A percentile compares a stretch with the other conserved stretches of the same genome.
These are phyloP conservation scores for Enteromius anoplus DNA, from an alignment of 2,797 vertebrate genomes.

Conservation along the genomic window DNA sequence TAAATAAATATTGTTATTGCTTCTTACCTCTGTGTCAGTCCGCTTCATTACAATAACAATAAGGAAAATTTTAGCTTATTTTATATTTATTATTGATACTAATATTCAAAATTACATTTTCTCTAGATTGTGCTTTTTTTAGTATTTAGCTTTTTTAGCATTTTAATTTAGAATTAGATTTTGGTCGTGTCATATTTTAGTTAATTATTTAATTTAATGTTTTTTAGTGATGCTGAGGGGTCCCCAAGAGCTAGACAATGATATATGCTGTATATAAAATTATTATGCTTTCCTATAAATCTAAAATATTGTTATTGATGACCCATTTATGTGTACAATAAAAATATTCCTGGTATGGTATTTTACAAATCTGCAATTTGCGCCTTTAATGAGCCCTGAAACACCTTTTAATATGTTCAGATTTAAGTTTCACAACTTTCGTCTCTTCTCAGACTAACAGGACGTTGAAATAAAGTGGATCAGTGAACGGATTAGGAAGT, in stretches of 20 bases:
- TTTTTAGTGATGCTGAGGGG: too few species aligned
- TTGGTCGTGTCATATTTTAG: neutral
- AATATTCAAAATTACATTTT: too few species aligned
- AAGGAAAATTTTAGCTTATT: too few species aligned
- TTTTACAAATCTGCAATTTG: constrained; percentile 2
- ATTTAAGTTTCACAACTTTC: constrained; percentile 39
- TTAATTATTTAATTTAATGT: too few species aligned
- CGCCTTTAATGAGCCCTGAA: neutral
- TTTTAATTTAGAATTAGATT: neutral
- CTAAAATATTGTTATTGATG: neutral
- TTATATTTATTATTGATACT: too few species aligned
- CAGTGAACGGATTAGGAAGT: constrained; percentile 26
- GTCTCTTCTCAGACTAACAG: constrained; percentile 8
- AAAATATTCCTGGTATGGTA: neutral
- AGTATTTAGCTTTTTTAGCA: neutral
- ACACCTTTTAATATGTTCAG: neutral
- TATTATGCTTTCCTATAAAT: neutral
- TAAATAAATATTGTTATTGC: too few species aligned
- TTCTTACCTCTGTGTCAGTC: too few species aligned
- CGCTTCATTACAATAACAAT: neutral
- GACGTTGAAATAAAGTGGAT: constrained; percentile 15
- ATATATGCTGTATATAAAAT: neutral
- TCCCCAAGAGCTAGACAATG: neutral
- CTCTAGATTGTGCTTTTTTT: too few species aligned
- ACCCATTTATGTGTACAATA: neutral